These are phyloP conservation scores for Embidobia sp. DNA, from an alignment of 2,888 invertebrate genomes.

Conservation along the genomic window DNA sequence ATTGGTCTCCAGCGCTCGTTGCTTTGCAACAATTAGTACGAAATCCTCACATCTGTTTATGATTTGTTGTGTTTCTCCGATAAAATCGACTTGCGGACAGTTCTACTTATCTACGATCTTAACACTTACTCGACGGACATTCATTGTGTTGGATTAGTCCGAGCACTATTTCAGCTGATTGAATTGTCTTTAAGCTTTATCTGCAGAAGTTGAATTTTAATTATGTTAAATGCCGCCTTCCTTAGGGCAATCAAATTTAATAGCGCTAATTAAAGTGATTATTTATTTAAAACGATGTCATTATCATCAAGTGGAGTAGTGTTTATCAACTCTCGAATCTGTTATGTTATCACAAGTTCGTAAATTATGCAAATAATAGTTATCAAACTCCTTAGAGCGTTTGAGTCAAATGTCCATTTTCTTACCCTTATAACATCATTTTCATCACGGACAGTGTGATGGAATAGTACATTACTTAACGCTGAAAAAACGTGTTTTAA, in stretches of 20 bases:
- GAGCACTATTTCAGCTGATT: conserved; percentile 33
- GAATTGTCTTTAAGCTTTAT: conserved; percentile 36
- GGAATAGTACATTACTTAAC: too few relatives aligned
- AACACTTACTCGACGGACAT: conserved; percentile 52
- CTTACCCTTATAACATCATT: too few relatives aligned
- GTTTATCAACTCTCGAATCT: too few relatives aligned
- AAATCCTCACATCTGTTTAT: conserved; percentile 49
- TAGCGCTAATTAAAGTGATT: conserved; percentile 22
- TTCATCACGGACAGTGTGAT: too few relatives aligned
- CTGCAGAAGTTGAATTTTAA: conserved; percentile 44
- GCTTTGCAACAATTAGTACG: conserved; percentile 24
- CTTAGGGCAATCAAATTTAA: conserved; percentile 16
- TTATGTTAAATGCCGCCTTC: conserved; percentile 3
- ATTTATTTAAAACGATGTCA: conserved; percentile 38
- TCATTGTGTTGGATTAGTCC: conserved; percentile 31
- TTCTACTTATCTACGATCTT: conserved; percentile 44
- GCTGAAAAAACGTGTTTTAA: too few relatives aligned
- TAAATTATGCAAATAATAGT: too few relatives aligned
- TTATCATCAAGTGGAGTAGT: conserved; percentile 43
- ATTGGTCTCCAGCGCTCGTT: conserved; percentile 19
- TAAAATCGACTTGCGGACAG: conserved; percentile 53
- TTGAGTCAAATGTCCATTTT: too few relatives aligned
- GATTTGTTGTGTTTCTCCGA: conserved; percentile 54
- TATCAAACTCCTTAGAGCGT: too few relatives aligned
- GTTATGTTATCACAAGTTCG: too few relatives aligned